Evolutionary conservation across 2,113 vertebrate species (phyloP), one percentile per base, ranked within the genome.

Genomic region (Notiomystis cincta): DNA sequence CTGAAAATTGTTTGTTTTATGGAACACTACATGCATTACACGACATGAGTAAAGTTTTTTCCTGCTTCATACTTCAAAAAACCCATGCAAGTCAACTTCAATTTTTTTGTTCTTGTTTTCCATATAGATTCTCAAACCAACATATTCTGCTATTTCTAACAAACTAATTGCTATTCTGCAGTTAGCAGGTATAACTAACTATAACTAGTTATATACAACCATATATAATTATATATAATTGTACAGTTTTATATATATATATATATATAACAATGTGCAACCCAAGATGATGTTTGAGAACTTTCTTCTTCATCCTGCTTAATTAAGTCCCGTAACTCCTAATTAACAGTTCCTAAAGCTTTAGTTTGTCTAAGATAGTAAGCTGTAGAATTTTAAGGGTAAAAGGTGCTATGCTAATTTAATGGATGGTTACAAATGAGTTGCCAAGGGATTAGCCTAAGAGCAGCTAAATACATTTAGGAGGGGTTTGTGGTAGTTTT

Each of bases 301-400:
- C 19, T 16, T 76, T 82, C 44, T 66, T 19, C 35, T 24, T 66
- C 6, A 28, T 56, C 20, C 14, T 21, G 7, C 11, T 82, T 94
- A 95, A 92, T 92, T 96, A 81, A 89, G 58, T 95, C 87, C 91
- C 6, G 48, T 89, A 92, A 95, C 94, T 95, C 87, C 89, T 95
- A 91, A 92, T 95, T 96, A 95, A 96, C 77, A 87, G 48, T 75
- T 95, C 47, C 44, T 81, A 75, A 91, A 94, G 81, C 53, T 89
- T 82, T 79, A 72, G 44, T 71, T 89, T 87, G 37, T 71, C 48
- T 60, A 76, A 90, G 40, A 48, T 78, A 89, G 73, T 71, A 93
- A 91, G 66, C 30, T 7, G 1, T 48, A 65, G 77, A 93, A 93
- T 94, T 93, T 84, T 61, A 87, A 93, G 78, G 70, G 66, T 93